These are phyloP conservation scores for Plutomurus gul DNA, from an alignment of 1,140 invertebrate species.

Conservation along the genomic window DNA sequence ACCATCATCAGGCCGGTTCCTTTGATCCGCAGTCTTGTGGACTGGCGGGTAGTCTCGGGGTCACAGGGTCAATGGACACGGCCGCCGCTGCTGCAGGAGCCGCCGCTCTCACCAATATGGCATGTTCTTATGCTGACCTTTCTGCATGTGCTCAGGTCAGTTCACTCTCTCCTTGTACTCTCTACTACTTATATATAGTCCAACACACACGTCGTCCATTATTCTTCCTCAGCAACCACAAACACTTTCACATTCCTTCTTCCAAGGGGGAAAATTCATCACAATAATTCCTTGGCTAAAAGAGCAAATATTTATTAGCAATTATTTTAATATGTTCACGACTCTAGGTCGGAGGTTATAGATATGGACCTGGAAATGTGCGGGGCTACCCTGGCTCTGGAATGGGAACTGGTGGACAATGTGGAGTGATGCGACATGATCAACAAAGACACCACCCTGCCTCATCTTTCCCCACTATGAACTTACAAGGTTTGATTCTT, in stretches of 20 bases:
- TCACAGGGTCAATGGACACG: slow-evolving; percentile 64
- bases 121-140: slow-evolving; percentile 79
- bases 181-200: too few relatives aligned
- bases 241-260: too few relatives aligned
- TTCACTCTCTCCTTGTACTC: slow-evolving; percentile 56
- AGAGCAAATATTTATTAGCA: too few relatives aligned
- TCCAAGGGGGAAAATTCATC: too few relatives aligned
- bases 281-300: too few relatives aligned
- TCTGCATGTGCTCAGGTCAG: slow-evolving; percentile 86
- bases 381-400: slow-evolving; percentile 48
- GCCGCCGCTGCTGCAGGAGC: slow-evolving; percentile 66
- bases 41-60: slow-evolving; percentile 50
- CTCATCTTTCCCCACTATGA: slow-evolving; percentile 52
- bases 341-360: slow-evolving; percentile 51
- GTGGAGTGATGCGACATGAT: slow-evolving; percentile 54
- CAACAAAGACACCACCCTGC: slow-evolving; percentile 54
- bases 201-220: too few relatives aligned
- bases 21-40: slow-evolving; percentile 54
- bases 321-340: too few relatives aligned
- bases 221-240: neutral
- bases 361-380: slow-evolving; percentile 51
- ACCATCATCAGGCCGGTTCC: slow-evolving; percentile 52
- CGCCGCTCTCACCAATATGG: slow-evolving; percentile 67
- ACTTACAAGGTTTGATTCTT: slow-evolving; percentile 52
- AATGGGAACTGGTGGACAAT: slow-evolving; percentile 53